Evolutionary conservation across 2,797 vertebrate species (phyloP).

Genomic region (Enteromius thamalakanensis): DNA sequence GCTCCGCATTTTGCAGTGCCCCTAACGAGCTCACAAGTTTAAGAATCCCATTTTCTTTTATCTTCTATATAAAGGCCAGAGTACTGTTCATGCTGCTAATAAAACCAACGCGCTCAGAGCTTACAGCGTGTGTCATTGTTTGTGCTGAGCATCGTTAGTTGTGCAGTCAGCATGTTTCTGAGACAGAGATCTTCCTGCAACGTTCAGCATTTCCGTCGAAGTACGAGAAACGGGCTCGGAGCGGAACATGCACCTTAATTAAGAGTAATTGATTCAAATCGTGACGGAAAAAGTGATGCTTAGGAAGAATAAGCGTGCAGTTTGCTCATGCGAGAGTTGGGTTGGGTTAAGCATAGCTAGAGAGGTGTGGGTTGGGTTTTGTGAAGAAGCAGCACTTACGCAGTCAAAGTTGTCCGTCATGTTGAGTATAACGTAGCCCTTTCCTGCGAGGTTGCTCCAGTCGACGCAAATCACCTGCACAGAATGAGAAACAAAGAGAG

Average conservation of each 20-base stretch:
- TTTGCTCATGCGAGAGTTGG: no score
- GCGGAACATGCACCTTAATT: not conserved
- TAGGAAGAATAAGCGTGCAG: no score
- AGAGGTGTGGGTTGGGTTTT: not conserved
- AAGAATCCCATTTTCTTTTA: constrained; percentile 5
- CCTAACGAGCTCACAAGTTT: not conserved
- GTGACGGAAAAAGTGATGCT: not conserved
- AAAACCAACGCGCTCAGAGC: not conserved
- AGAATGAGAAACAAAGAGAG: not conserved
- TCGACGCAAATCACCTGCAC: constrained; percentile 92
- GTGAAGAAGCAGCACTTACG: constrained; percentile 79
- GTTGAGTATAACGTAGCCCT: constrained; percentile 91
- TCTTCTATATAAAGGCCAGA: constrained; percentile 1
- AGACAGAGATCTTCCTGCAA: not conserved
- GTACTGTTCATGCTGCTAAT: constrained; percentile 7
- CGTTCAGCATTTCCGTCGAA: constrained; percentile 1
- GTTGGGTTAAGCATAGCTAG: not conserved
- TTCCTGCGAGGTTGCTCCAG: constrained; percentile 89
- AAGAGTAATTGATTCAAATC: not conserved
- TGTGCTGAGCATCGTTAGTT: not conserved
- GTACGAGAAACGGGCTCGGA: not conserved
- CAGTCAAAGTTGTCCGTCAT: constrained; percentile 92
- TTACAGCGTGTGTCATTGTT: constrained; percentile 3
- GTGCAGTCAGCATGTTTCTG: constrained; percentile 30
- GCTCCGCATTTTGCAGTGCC: not conserved